Conservation (phyloP, 1,140 invertebrate genomes). For the Platyscapa corneri region DNA sequence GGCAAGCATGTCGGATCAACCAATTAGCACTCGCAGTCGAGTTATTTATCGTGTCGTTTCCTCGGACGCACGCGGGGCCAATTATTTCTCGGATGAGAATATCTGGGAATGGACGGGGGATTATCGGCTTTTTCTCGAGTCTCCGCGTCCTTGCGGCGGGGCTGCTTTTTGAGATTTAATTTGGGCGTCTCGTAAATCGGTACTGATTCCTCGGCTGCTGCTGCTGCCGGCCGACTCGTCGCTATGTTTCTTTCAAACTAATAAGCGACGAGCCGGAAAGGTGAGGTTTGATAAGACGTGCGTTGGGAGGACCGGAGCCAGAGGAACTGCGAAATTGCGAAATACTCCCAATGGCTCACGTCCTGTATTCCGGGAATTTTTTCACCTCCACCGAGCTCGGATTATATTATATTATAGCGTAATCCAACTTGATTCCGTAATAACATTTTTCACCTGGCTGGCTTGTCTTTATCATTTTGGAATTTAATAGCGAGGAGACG, state of each 20-base stretch:
- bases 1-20: slow-evolving; percentile 14
- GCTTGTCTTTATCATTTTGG: too few relatives aligned
- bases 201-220: background rate
- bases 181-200: slow-evolving; percentile 27
- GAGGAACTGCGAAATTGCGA: too few relatives aligned
- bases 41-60: slow-evolving; percentile 38
- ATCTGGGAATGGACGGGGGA: slow-evolving; percentile 29
- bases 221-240: background rate
- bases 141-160: background rate
- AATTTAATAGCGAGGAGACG: too few relatives aligned
- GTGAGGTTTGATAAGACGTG: background rate
- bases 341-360: too few relatives aligned
- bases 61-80: background rate
- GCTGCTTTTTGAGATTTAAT: slow-evolving; percentile 36
- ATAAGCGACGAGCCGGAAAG: background rate
- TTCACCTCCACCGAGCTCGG: too few relatives aligned
- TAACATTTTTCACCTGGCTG: too few relatives aligned
- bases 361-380: too few relatives aligned
- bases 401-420: too few relatives aligned
- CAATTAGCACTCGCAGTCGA: slow-evolving; percentile 39
- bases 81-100: slow-evolving; percentile 38
- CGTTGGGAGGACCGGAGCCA: too few relatives aligned
- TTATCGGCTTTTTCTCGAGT: slow-evolving; percentile 33
- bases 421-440: too few relatives aligned
- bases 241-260: background rate